phyloP scores from a whole-genome alignment of 2,797 vertebrate genomes.

The Acomys russatus region DNA sequence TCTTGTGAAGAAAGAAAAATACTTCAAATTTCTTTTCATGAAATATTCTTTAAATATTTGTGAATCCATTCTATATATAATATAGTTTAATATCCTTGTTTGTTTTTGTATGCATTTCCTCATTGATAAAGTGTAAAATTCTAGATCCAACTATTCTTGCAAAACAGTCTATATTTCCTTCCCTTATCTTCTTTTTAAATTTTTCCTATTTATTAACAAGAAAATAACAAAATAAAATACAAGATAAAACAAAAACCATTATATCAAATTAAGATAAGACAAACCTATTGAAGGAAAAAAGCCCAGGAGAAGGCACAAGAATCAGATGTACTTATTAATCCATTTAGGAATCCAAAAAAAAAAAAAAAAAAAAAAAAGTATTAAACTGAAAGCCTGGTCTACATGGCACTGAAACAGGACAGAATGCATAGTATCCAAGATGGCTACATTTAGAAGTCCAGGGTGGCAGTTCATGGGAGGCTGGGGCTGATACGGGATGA shows the following conservation, averaged over 20 bases:
- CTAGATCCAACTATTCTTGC: neutral
- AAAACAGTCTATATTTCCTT: neutral
- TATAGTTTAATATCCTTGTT: neutral
- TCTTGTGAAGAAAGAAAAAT: neutral
- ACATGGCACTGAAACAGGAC: neutral
- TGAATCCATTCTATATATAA: neutral
- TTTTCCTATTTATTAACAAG: neutral
- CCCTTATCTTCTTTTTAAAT: neutral
- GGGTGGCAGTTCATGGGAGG: neutral
- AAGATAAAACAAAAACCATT: too few relatives aligned
- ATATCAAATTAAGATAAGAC: too few relatives aligned
- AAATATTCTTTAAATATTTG: neutral
- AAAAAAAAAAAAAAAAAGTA: neutral
- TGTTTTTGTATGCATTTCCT: neutral
- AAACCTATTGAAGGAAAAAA: too few relatives aligned
- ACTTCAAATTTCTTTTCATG: neutral
- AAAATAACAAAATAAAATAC: neutral
- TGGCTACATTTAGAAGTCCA: neutral
- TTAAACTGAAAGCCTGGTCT: neutral
- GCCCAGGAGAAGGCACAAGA: too few relatives aligned
- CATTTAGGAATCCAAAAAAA: too few relatives aligned
- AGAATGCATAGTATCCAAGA: neutral
- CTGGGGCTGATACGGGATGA: neutral
- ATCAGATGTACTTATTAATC: too few relatives aligned
- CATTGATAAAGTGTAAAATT: neutral